Base-by-base conservation (phyloP, 2,113 vertebrate genomes). In the Neolamprologus tretocephalus region DNA sequence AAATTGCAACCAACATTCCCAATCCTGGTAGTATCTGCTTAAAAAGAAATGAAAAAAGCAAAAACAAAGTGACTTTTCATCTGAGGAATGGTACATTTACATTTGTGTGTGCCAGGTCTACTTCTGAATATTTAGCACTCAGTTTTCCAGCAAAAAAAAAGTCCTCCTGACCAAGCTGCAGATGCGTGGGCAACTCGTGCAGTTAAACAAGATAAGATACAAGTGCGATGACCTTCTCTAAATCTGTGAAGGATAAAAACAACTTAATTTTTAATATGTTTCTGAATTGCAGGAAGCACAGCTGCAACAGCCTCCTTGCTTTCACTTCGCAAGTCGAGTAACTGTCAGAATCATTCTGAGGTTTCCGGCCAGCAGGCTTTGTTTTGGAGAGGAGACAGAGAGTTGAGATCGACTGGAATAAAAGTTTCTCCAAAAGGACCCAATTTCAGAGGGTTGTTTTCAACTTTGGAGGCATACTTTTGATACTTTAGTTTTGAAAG, bases 181-280 rank as follows among this genome's bases (percentile, higher is more conserved):
- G 89, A 87, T 21, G 26, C 12, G 37, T 53, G 87, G 53, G 51
- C 37, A 75, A 84, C 51, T 81, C 47, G 21, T 78, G n/a, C 83
- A 55, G 83, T 57, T 81, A 78, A 87, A 87, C 9, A 14, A 88
- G 81, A 83, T 13, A 21, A 90, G 73, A 90, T 86, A 82, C 89
- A 94, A 86, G 78, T 26, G 51, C 4, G 5, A 4, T 92, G 89
- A 92, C 89, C 91, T 89, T 87, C 81, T 86, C 40, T 58, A 26
- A 86, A 89, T 88, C 87, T 89, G 73, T n/a, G 3, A 89, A 75
- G 87, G 87, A 80, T 86, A 61, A 91, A 92, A 94, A 93, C 90
- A 87, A 71, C 88, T 93, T 85, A 54, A 91, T 88, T 91, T 92
- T 92, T 89, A 83, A 93, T 93, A 85, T 42, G 28, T 87, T 85